phyloP scores from a whole-genome alignment of 1,140 invertebrate species.

The Harpegnathos saltator region DNA sequence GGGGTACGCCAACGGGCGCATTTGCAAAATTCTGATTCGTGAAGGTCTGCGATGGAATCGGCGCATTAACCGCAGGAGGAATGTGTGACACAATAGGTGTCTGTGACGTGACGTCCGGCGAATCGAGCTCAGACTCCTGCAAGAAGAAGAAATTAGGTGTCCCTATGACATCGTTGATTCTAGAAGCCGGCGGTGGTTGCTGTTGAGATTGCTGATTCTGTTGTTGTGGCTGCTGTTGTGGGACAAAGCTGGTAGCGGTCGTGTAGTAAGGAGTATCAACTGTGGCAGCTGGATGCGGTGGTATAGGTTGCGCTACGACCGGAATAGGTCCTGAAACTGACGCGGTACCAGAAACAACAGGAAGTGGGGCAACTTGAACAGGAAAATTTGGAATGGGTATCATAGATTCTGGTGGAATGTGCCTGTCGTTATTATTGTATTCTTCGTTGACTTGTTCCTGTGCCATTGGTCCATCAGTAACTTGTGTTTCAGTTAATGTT shows the following conservation, averaged over 20 bases:
- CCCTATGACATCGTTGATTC: conserved; percentile 91
- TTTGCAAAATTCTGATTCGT: conserved; percentile 91
- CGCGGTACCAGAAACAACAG: conserved; percentile 81
- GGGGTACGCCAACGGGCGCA: conserved; percentile 80
- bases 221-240: conserved; percentile 76
- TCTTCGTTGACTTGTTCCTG: conserved; percentile 79
- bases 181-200: conserved; percentile 87
- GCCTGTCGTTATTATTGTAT: conserved; percentile 78
- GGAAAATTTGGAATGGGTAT: conserved; percentile 81
- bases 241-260: conserved; percentile 79
- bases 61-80: conserved; percentile 86
- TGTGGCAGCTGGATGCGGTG: conserved; percentile 76
- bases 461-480: conserved; percentile 58
- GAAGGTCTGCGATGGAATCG: conserved; percentile 92
- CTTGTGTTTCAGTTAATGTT: conserved; percentile 65
- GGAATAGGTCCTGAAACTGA: conserved; percentile 81
- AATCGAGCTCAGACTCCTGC: conserved; percentile 92
- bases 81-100: conserved; percentile 83
- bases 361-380: conserved; percentile 79
- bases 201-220: conserved; percentile 82
- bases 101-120: conserved; percentile 86
- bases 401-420: conserved; percentile 83
- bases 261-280: conserved; percentile 82
- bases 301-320: conserved; percentile 81
- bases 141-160: conserved; percentile 91